Conservation (phyloP, 2,888 invertebrate genomes). For the Andrena haemorrhoa region DNA sequence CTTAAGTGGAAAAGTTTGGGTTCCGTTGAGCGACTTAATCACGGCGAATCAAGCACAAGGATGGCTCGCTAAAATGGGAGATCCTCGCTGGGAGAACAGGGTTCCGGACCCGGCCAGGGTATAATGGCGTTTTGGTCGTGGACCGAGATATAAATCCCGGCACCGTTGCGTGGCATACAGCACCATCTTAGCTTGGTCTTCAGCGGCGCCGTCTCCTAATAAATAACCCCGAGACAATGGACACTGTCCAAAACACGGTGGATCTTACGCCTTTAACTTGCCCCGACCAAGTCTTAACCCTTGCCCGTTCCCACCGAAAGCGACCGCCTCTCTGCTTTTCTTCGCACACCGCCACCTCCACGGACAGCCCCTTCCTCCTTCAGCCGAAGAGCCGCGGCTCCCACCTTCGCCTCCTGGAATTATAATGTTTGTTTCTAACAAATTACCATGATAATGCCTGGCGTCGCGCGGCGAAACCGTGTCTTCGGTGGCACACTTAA, state of each 20-base stretch:
- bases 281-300: constrained; percentile 79
- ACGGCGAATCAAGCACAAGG: constrained; percentile 58
- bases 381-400: constrained; percentile 36
- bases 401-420: constrained; percentile 74
- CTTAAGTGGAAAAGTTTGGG: constrained; percentile 44
- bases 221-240: constrained; percentile 84
- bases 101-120: constrained; percentile 64
- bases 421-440: constrained; percentile 85
- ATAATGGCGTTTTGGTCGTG: constrained; percentile 74
- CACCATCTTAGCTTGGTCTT: constrained; percentile 81
- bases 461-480: constrained; percentile 78
- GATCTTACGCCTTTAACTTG: constrained; percentile 84
- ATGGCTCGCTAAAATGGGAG: constrained; percentile 49
- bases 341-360: constrained; percentile 59
- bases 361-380: constrained; percentile 50
- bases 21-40: constrained; percentile 62
- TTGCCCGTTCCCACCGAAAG: constrained; percentile 63
- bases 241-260: constrained; percentile 85
- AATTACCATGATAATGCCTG: constrained; percentile 85
- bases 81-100: constrained; percentile 49
- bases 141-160: constrained; percentile 73
- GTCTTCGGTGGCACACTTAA: constrained; percentile 83
- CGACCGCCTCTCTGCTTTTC: constrained; percentile 64
- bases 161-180: constrained; percentile 68
- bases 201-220: constrained; percentile 79